Evolutionary conservation across 2,797 vertebrate species (phyloP).

Genomic region (Falco concolor): DNA sequence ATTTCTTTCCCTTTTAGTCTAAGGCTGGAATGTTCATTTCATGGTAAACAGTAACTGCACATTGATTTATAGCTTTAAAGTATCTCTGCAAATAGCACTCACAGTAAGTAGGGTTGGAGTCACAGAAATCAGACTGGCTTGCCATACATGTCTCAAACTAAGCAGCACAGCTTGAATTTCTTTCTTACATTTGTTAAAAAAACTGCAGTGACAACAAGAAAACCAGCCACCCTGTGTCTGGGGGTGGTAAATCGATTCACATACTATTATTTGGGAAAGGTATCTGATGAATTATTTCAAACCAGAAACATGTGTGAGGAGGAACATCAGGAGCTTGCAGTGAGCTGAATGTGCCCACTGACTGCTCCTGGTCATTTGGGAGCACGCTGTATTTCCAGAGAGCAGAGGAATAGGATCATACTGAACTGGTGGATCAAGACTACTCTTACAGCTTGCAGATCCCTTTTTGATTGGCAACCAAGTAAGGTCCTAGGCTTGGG

Average conservation of each 20-base stretch:
- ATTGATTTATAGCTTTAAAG: slow-evolving; percentile 51
- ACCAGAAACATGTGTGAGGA: rapidly evolving
- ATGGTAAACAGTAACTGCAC: slow-evolving; percentile 49
- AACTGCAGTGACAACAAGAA: not conserved
- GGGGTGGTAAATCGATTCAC: not conserved
- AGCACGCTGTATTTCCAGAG: not conserved
- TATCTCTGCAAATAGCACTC: slow-evolving; percentile 28
- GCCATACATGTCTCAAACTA: not conserved
- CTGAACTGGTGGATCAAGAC: rapidly evolving
- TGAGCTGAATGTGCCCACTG: not conserved
- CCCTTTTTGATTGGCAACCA: rapidly evolving
- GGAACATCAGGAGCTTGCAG: not conserved
- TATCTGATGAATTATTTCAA: not conserved
- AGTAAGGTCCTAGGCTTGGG: not conserved
- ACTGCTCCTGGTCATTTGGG: not conserved
- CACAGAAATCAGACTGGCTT: not conserved
- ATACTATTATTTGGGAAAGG: not conserved
- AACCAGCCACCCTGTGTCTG: not conserved
- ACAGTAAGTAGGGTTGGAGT: not conserved
- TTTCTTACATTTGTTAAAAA: not conserved
- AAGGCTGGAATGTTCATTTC: slow-evolving; percentile 58
- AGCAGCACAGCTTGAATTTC: slow-evolving; percentile 2
- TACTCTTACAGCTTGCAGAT: not conserved
- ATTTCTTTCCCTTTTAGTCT: slow-evolving; percentile 25
- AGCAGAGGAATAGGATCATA: not conserved